Evolutionary conservation across 2,797 vertebrate genomes (phyloP).

Genomic region (Dromococcyx pavoninus): DNA sequence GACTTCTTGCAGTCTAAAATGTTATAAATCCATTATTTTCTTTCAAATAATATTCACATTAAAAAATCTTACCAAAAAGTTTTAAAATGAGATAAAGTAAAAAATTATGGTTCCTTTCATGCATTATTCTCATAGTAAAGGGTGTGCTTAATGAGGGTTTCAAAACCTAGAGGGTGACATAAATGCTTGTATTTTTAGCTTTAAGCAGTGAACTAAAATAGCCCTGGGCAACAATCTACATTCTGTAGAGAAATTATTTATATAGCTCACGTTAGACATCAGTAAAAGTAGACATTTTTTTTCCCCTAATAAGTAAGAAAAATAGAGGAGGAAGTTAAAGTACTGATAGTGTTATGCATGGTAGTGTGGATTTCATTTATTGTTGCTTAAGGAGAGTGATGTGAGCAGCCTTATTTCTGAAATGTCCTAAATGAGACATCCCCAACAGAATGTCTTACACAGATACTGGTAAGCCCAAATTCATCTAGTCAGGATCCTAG

Average conservation of each 20-base stretch:
- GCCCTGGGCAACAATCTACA: neutral
- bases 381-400: neutral
- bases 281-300: neutral
- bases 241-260: constrained; percentile 21
- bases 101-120: neutral
- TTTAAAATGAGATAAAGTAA: neutral
- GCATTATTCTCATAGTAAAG: neutral
- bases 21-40: neutral
- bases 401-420: neutral
- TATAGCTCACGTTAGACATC: neutral
- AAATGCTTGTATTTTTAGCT: constrained; percentile 30
- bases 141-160: neutral
- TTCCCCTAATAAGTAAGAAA: neutral
- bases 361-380: neutral
- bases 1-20: neutral
- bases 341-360: neutral
- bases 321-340: neutral
- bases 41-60: neutral
- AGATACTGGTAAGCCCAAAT: neutral
- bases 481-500: neutral
- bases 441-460: neutral
- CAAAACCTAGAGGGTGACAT: neutral
- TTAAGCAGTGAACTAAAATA: constrained; percentile 26
- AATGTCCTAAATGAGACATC: neutral
- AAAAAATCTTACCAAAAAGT: neutral